Percentiles rank a stretch among this genome's conserved stretches.
Conservation (phyloP, 2,797 vertebrate genomes). For the Pogonophryne albipinna region DNA sequence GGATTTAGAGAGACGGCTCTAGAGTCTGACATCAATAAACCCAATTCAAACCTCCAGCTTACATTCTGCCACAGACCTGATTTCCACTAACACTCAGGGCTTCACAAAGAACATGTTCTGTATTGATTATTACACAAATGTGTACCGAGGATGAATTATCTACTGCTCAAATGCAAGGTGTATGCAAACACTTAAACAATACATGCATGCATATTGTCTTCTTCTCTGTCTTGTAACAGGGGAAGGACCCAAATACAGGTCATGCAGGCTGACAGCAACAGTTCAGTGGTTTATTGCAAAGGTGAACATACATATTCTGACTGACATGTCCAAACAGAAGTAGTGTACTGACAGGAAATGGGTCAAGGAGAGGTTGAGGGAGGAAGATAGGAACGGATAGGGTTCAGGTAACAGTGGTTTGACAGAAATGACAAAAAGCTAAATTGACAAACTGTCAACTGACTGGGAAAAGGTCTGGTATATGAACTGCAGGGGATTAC, state of each 20-base stretch:
- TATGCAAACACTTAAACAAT: slow-evolving; percentile 49
- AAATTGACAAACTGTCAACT: not conserved
- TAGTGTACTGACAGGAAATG: not conserved
- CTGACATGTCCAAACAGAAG: slow-evolving; percentile 5
- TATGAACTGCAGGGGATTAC: not conserved
- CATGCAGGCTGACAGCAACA: not conserved
- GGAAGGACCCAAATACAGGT: not conserved
- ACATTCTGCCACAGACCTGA: slow-evolving; percentile 39
- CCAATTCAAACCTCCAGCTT: slow-evolving; percentile 55
- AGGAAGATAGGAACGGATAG: no score
- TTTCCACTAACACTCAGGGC: slow-evolving; percentile 33
- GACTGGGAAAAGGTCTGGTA: no score
- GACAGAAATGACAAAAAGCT: not conserved
- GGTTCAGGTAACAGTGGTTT: not conserved
- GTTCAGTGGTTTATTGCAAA: not conserved
- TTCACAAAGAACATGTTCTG: slow-evolving; percentile 33
- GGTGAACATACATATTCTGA: not conserved
- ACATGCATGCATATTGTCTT: slow-evolving; percentile 1
- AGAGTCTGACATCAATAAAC: slow-evolving; percentile 62
- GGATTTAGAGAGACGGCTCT: slow-evolving; percentile 46
- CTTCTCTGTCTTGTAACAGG: not conserved
- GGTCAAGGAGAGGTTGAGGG: not conserved
- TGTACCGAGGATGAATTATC: slow-evolving; percentile 25
- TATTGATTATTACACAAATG: slow-evolving; percentile 51
- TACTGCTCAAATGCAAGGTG: slow-evolving; percentile 11